Conservation (phyloP, 2,888 invertebrate species). For the Ecdyonurus torrentis region DNA sequence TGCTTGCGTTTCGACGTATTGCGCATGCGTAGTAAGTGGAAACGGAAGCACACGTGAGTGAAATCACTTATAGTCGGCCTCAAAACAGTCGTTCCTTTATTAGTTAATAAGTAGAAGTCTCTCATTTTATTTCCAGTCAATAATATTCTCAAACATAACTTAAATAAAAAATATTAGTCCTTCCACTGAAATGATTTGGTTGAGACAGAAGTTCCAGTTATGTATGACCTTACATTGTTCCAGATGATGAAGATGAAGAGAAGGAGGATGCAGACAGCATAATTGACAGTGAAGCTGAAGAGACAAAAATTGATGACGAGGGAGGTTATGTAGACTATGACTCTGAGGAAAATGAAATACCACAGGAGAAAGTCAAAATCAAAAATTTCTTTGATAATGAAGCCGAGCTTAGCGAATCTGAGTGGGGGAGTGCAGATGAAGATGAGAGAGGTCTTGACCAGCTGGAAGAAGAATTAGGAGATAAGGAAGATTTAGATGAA, state of each 20-base stretch:
- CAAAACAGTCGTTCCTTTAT: no score
- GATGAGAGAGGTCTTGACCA: constrained; percentile 64
- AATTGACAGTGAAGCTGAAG: constrained; percentile 23
- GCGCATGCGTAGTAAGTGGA: no score
- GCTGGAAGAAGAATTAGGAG: constrained; percentile 71
- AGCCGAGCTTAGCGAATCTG: constrained; percentile 82
- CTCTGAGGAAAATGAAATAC: constrained; percentile 66
- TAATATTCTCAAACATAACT: no score
- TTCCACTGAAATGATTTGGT: no score
- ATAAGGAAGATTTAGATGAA: constrained; percentile 66
- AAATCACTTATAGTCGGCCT: no score
- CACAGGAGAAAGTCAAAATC: constrained; percentile 29
- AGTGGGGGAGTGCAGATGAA: constrained; percentile 78
- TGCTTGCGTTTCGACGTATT: no score
- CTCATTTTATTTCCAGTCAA: no score
- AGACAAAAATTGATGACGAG: constrained; percentile 17
- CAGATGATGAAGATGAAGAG: constrained; percentile 25
- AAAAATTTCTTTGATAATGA: constrained; percentile 73
- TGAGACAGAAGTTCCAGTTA: neutral
- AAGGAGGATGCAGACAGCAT: constrained; percentile 18
- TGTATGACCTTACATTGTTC: constrained; percentile 11
- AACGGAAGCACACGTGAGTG: no score
- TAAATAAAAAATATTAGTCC: no score
- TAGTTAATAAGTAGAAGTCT: no score
- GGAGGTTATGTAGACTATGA: constrained; percentile 45